Conservation (phyloP, 2,113 vertebrate genomes). For the Pluvianellus socialis region DNA sequence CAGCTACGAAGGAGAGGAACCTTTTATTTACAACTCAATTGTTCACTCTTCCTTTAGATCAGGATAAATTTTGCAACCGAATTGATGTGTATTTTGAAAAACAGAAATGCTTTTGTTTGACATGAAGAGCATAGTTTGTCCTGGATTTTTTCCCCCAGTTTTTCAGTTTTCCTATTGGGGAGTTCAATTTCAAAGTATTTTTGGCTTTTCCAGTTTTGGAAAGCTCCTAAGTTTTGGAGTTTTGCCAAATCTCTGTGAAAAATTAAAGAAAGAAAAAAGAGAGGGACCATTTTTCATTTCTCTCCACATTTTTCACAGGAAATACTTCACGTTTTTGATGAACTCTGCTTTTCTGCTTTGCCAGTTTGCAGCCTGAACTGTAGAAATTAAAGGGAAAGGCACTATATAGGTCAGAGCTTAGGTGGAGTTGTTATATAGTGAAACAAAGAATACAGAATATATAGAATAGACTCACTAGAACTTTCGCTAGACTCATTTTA, state of each 20-base stretch:
- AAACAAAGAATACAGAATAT: neutral
- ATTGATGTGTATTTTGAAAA: neutral
- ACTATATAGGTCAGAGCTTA: neutral
- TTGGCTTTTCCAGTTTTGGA: constrained; percentile 25
- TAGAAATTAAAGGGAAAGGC: constrained; percentile 20
- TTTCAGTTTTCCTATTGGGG: constrained; percentile 2
- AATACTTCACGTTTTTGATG: constrained; percentile 53
- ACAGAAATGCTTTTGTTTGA: constrained; percentile 6
- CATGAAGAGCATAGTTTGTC: neutral
- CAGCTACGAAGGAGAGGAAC: neutral
- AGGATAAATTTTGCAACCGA: neutral
- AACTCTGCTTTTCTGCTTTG: constrained; percentile 41
- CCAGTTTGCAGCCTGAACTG: neutral
- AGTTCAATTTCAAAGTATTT: constrained; percentile 34
- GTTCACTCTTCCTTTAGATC: neutral
- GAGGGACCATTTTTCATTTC: constrained; percentile 31
- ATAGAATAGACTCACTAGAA: fast-evolving
- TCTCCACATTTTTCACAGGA: constrained; percentile 37
- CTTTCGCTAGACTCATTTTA: neutral
- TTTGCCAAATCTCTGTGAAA: constrained; percentile 42
- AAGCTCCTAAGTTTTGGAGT: neutral
- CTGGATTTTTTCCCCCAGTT: neutral
- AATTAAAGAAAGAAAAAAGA: neutral
- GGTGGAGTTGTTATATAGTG: too few species aligned
- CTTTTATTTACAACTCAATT: neutral